phyloP scores from a whole-genome alignment of 2,113 vertebrate genomes.

The Myrmecophaga tridactyla region DNA sequence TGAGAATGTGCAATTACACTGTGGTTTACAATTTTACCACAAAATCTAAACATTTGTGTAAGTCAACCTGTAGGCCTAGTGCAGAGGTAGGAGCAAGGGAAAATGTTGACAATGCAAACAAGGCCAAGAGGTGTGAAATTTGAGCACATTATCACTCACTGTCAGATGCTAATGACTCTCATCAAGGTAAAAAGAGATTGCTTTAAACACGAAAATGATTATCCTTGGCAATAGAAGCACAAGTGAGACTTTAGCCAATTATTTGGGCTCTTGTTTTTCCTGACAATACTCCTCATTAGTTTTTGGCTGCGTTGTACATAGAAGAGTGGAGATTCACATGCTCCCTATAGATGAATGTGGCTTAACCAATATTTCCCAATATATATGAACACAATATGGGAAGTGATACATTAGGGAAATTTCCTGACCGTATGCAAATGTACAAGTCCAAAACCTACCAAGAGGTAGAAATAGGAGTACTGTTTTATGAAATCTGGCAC shows the following conservation, averaged over 20 bases:
- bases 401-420: neutral
- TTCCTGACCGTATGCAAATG: neutral
- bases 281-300: conserved; percentile 59
- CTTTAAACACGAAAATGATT: conserved; percentile 62
- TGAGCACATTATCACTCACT: conserved; percentile 66
- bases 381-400: neutral
- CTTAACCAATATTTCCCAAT: neutral
- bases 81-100: conserved; percentile 22
- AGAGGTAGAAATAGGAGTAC: neutral
- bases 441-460: neutral
- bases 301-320: conserved; percentile 52
- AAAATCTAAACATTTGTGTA: conserved; percentile 73
- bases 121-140: conserved; percentile 63
- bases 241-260: conserved; percentile 57
- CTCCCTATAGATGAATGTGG: neutral
- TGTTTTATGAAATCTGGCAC: neutral
- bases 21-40: conserved; percentile 58
- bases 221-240: conserved; percentile 61
- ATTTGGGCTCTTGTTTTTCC: conserved; percentile 63
- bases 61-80: conserved; percentile 35
- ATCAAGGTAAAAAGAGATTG: conserved; percentile 59
- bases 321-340: neutral
- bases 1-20: conserved; percentile 39
- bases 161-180: conserved; percentile 72
- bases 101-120: conserved; percentile 56